Percentiles rank a stretch among this genome's conserved stretches.
phyloP scores from a whole-genome alignment of 2,888 invertebrate species.

The Thereva nobilitata region DNA sequence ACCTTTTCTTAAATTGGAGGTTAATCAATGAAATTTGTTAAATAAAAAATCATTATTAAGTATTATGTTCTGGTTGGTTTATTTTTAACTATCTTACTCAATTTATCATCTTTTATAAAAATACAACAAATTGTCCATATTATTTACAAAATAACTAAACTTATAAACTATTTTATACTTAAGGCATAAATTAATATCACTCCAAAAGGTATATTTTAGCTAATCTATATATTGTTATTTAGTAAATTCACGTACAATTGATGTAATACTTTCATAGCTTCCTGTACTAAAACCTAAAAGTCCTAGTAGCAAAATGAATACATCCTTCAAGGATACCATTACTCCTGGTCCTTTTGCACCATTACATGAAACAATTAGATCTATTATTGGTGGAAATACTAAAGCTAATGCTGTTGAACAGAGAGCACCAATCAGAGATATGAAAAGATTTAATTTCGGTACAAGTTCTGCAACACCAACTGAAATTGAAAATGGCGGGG shows the following conservation, averaged over 20 bases:
- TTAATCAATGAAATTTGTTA: no score
- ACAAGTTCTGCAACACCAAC: conserved; percentile 84
- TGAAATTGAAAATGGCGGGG: conserved; percentile 59
- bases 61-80: neutral
- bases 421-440: conserved; percentile 88
- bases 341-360: conserved; percentile 61
- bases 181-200: conserved; percentile 36
- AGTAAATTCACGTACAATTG: conserved; percentile 59
- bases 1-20: no score
- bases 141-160: no score
- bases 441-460: conserved; percentile 83
- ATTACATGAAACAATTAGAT: conserved; percentile 72
- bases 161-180: neutral
- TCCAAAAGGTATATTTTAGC: neutral
- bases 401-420: conserved; percentile 86
- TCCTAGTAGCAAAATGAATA: conserved; percentile 69
- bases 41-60: no score
- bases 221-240: neutral
- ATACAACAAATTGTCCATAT: no score
- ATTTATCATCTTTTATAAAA: no score
- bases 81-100: neutral
- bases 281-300: conserved; percentile 74
- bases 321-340: conserved; percentile 63
- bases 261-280: conserved; percentile 71
- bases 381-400: conserved; percentile 85